A percentile compares a stretch with the other conserved stretches of the same genome.
Conservation (phyloP, 2,113 vertebrate genomes). For the Plecturocebus donacophilus region DNA sequence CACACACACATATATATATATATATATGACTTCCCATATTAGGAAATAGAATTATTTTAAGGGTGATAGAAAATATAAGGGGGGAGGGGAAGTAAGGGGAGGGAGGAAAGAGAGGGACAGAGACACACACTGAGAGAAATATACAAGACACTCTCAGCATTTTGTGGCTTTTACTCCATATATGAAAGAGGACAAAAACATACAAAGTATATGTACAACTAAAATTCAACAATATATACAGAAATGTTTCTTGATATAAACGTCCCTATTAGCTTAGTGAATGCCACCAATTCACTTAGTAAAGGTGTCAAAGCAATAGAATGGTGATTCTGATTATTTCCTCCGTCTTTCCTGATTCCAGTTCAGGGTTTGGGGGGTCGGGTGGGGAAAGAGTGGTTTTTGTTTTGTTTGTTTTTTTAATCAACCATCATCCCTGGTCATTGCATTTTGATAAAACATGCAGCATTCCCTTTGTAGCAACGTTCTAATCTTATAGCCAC, state of each 20-base stretch:
- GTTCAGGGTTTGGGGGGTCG: slow-evolving; percentile 69
- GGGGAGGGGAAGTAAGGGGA: background rate
- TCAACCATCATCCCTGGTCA: slow-evolving; percentile 70
- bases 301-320: slow-evolving; percentile 69
- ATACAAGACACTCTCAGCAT: slow-evolving; percentile 86
- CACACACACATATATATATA: background rate
- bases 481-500: slow-evolving; percentile 75
- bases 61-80: slow-evolving; percentile 63
- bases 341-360: slow-evolving; percentile 76
- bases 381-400: slow-evolving; percentile 34
- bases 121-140: slow-evolving; percentile 72
- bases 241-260: slow-evolving; percentile 90
- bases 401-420: slow-evolving; percentile 19
- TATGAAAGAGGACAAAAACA: slow-evolving; percentile 98
- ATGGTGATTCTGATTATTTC: slow-evolving; percentile 66
- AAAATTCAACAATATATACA: slow-evolving; percentile 99
- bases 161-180: slow-evolving; percentile 97
- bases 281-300: slow-evolving; percentile 68
- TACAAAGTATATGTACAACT: slow-evolving; percentile 99
- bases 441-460: slow-evolving; percentile 82
- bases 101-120: background rate
- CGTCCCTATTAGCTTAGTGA: slow-evolving; percentile 81
- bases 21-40: slow-evolving; percentile 57
- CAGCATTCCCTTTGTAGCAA: slow-evolving; percentile 77
- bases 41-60: slow-evolving; percentile 71